phyloP scores from a whole-genome alignment of 2,888 invertebrate species.

The Agrochola lychnidis region DNA sequence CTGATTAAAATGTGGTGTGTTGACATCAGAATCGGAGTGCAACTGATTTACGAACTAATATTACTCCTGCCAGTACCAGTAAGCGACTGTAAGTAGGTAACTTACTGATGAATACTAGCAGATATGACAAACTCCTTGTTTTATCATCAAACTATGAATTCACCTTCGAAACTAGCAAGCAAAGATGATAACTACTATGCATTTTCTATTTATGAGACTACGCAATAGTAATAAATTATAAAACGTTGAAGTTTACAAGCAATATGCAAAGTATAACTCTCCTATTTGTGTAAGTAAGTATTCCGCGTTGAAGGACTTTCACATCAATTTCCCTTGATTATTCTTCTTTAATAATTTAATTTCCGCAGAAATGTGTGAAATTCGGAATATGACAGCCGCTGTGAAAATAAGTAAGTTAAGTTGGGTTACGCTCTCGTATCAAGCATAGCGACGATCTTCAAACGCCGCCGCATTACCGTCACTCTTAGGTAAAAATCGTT shows the following conservation, averaged over 20 bases:
- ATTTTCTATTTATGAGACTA: conserved; percentile 4
- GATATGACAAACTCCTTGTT: not conserved
- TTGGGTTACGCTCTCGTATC: not conserved
- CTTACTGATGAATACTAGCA: no score
- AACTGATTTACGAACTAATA: conserved; percentile 2
- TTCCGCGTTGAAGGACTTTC: not conserved
- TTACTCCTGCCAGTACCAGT: no score
- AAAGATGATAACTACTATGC: not conserved
- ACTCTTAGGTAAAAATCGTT: not conserved
- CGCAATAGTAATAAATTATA: conserved; percentile 22
- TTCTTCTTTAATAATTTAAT: not conserved
- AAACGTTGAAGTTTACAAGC: conserved; percentile 22
- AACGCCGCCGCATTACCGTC: not conserved
- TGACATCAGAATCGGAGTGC: not conserved
- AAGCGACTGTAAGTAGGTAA: not conserved
- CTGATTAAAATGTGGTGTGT: not conserved
- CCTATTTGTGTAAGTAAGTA: not conserved
- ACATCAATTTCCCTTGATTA: not conserved
- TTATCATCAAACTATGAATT: no score
- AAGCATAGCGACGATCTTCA: not conserved
- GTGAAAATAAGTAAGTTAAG: conserved; percentile 17
- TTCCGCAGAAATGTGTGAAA: not conserved
- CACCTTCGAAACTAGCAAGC: not conserved
- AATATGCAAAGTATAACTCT: not conserved
- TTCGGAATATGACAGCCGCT: conserved; percentile 3